Percentiles rank a stretch among this genome's conserved stretches.
phyloP scores from a whole-genome alignment of 2,888 invertebrate genomes.

The Microplitis manilae region DNA sequence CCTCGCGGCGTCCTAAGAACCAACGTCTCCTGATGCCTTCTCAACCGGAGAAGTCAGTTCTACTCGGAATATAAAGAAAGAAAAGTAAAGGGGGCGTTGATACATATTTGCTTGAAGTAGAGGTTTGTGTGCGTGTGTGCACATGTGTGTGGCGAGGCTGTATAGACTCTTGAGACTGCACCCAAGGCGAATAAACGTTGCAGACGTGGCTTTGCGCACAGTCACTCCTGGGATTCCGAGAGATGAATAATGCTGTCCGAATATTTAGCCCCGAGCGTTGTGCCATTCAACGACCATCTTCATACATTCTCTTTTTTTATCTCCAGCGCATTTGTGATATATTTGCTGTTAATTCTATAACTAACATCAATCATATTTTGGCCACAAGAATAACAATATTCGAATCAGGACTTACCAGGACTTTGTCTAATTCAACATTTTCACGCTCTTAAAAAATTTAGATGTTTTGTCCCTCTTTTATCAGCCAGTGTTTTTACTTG shows the following conservation, averaged over 20 bases:
- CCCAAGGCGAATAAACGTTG: slow-evolving; percentile 40
- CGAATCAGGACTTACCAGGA: neutral
- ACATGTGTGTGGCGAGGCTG: neutral
- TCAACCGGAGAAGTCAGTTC: slow-evolving; percentile 2
- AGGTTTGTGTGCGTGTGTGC: neutral
- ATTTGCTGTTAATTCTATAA: neutral
- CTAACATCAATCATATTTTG: too few relatives aligned
- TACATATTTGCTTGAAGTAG: slow-evolving; percentile 26
- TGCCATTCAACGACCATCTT: slow-evolving; percentile 36
- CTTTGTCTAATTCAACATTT: too few relatives aligned
- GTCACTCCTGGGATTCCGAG: slow-evolving; percentile 29
- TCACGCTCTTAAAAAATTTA: too few relatives aligned
- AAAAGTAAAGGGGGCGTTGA: slow-evolving; percentile 16
- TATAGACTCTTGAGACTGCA: slow-evolving; percentile 25
- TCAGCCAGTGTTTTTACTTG: neutral
- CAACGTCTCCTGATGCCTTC: neutral
- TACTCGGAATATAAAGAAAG: slow-evolving; percentile 1
- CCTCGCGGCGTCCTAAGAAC: neutral
- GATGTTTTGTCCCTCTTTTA: too few relatives aligned
- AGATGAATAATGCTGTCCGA: slow-evolving; percentile 40
- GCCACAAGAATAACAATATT: neutral
- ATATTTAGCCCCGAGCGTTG: slow-evolving; percentile 21
- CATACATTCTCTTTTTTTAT: slow-evolving; percentile 37
- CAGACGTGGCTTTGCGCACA: slow-evolving; percentile 30
- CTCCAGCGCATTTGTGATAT: slow-evolving; percentile 20